Conservation (phyloP, 1,140 invertebrate species). For the Onthophagus taurus region DNA sequence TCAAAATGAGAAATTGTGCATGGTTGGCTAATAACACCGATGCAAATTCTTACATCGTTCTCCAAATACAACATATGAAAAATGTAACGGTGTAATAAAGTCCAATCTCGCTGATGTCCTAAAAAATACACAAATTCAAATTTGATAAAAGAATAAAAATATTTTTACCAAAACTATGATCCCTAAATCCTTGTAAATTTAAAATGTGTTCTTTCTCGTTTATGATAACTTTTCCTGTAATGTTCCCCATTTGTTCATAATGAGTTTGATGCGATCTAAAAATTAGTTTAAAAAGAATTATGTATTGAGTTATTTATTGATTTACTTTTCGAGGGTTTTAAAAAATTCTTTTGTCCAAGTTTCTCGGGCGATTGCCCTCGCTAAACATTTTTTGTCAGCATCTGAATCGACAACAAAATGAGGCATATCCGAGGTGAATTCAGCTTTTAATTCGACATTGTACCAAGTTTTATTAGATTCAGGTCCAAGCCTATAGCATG, state of each 20-base stretch:
- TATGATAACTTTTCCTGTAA: conserved; percentile 46
- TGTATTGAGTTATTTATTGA: conserved; percentile 2
- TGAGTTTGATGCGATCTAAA: conserved; percentile 60
- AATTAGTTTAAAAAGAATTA: conserved; percentile 9
- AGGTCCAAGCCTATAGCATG: not conserved
- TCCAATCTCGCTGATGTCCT: conserved; percentile 61
- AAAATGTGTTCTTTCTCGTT: conserved; percentile 40
- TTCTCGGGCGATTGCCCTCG: conserved; percentile 54
- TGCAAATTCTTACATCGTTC: conserved; percentile 48
- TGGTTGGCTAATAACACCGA: conserved; percentile 60
- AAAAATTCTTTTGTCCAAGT: conserved; percentile 56
- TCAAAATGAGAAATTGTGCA: conserved; percentile 50
- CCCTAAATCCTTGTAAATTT: conserved; percentile 48
- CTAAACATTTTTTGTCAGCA: conserved; percentile 46
- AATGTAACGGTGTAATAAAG: conserved; percentile 57
- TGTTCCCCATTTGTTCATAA: conserved; percentile 60
- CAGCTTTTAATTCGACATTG: conserved; percentile 42
- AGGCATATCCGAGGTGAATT: conserved; percentile 42
- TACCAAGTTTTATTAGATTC: conserved; percentile 1
- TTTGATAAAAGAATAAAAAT: not conserved
- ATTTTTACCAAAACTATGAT: conserved; percentile 59
- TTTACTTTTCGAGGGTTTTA: conserved; percentile 48
- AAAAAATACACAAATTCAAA: conserved; percentile 7
- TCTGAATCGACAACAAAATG: conserved; percentile 62
- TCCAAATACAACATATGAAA: conserved; percentile 59